Base-by-base conservation (phyloP, 2,797 vertebrate genomes). In the Acrocephalus scirpaceus region DNA sequence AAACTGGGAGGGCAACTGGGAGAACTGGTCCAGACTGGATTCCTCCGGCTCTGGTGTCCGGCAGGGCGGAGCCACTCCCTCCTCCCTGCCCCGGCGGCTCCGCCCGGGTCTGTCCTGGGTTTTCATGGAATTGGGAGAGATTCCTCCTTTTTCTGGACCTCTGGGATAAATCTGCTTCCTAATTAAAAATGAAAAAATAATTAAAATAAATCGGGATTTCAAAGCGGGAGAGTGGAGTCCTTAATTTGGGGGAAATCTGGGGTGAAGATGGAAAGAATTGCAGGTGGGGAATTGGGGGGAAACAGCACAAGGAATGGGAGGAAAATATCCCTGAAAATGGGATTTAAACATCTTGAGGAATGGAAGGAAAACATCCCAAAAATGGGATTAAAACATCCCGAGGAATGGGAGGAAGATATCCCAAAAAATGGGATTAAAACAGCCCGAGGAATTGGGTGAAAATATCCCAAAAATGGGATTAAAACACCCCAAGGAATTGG, bases 211-310 rank as follows among this genome's bases (percentile, higher is more conserved):
- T 53, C 10, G 2, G 51, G 47, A 13, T 42, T 32, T 30, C 32
- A 36, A 62, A 54, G 3, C 1, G 0, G 17, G 16, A 58, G 16
- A 0, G 0, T 0, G 15, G 42, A 27, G 56, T 8, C 5, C 30
- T 21, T 13, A 23, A 5, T 19, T 61, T 36, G 23, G 18, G 26
- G 36, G 47, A 65, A 69, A 61, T 15, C 3, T 6, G 9, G 16
- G 57, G 2, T 47, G 14, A 40, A 40, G 9, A 23, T 7, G 11
- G 6, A 10, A 50, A 18, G 34, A 34, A 69, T 69, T 69, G n/a
- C 34, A 42, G 54, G 7, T 18, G 64, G 10, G 20, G 38, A 38
- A 38, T 38, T 38, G 38, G 38, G 38, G 38, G 38, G 10, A 36
- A 36, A 36, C 36, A 36, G 36, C 36, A 8, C 36, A 10, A 36